Evolutionary conservation across 35 echinoderm and acorn worm species (phyloP).

Genomic region (Eucidaris tribuloides): DNA sequence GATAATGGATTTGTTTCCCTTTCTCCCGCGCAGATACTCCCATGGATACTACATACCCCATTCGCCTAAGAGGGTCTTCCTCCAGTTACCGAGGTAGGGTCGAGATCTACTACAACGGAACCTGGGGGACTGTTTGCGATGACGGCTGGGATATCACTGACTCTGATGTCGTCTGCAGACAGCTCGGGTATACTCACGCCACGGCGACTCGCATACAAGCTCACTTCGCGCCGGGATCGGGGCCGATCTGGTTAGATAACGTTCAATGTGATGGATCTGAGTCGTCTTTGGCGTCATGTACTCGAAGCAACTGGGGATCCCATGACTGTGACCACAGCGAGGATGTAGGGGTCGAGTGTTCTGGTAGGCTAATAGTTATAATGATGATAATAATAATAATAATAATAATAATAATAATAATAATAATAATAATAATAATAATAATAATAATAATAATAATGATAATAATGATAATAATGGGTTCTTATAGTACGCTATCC

Average conservation of each 20-base stretch:
- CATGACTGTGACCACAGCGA: slow-evolving; percentile 51
- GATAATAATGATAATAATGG: too few relatives aligned
- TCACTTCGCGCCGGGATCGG: slow-evolving; percentile 6
- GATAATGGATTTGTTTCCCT: too few relatives aligned
- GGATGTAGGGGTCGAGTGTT: slow-evolving; percentile 61
- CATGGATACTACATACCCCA: too few relatives aligned
- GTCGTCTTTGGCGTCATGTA: slow-evolving; percentile 9
- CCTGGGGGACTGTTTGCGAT: slow-evolving; percentile 53
- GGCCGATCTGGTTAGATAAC: slow-evolving; percentile 25
- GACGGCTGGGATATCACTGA: neutral
- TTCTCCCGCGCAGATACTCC: too few relatives aligned
- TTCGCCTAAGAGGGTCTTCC: neutral
- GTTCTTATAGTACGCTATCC: too few relatives aligned
- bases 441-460: too few relatives aligned
- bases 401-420: too few relatives aligned
- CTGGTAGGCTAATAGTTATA: too few relatives aligned
- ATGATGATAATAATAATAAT: too few relatives aligned
- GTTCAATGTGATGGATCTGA: slow-evolving; percentile 32
- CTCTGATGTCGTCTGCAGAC: slow-evolving; percentile 25
- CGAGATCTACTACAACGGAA: slow-evolving; percentile 10
- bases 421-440: too few relatives aligned
- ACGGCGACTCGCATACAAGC: too few relatives aligned
- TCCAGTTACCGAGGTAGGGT: slow-evolving; percentile 20
- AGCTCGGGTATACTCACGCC: too few relatives aligned
- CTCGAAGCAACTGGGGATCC: neutral